Conservation (phyloP, 2,113 vertebrate genomes). For the Brienomyrus longianalis region DNA sequence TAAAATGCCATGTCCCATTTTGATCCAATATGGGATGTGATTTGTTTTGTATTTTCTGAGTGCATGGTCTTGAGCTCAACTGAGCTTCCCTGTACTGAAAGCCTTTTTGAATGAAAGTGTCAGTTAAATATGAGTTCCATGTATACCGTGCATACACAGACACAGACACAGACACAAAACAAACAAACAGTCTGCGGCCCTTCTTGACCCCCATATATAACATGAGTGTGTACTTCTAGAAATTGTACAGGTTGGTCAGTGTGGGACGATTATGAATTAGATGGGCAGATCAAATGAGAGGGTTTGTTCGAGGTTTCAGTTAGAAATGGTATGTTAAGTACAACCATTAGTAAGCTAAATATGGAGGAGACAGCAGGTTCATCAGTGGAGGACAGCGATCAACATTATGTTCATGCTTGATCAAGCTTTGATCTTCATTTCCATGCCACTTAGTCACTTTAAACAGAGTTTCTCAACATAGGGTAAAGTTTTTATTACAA, state of each 20-base stretch:
- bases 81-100: too few species aligned
- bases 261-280: neutral
- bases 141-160: too few species aligned
- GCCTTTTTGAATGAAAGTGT: too few species aligned
- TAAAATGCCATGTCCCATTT: neutral
- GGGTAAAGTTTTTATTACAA: neutral
- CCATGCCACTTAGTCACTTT: neutral
- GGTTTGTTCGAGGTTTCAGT: neutral
- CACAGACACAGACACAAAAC: neutral
- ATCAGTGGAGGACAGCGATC: neutral
- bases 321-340: neutral
- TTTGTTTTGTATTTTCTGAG: neutral
- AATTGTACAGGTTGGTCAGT: neutral
- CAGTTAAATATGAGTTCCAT: too few species aligned
- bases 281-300: neutral
- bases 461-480: neutral
- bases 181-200: neutral
- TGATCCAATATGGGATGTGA: neutral
- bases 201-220: neutral
- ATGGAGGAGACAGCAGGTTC: neutral
- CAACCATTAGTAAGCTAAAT: neutral
- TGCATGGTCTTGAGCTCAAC: neutral
- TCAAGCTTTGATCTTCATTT: neutral
- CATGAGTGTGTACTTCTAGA: too few species aligned
- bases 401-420: neutral